Evolutionary conservation across 2,113 vertebrate species (phyloP).

Genomic region (Siniperca chuatsi): DNA sequence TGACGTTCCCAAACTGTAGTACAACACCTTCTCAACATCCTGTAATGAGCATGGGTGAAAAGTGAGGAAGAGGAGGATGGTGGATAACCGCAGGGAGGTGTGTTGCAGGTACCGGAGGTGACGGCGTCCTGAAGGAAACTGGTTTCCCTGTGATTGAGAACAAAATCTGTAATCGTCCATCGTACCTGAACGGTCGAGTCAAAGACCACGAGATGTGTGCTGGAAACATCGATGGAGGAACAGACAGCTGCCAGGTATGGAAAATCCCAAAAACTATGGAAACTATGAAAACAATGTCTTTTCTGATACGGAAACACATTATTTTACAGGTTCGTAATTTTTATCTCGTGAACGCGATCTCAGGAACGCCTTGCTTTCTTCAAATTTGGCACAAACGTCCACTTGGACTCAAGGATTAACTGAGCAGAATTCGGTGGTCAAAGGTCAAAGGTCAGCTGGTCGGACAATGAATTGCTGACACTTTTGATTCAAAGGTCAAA

Average conservation of each 20-base stretch:
- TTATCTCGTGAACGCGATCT: too few species aligned
- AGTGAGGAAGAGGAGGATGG: not conserved
- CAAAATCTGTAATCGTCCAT: conserved; percentile 91
- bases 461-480: too few species aligned
- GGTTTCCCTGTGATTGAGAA: conserved; percentile 96
- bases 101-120: conserved; percentile 85
- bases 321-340: too few species aligned
- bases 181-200: conserved; percentile 88
- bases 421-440: too few species aligned
- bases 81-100: not conserved
- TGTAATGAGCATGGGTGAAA: not conserved
- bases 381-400: too few species aligned
- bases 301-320: too few species aligned
- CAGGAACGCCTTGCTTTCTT: too few species aligned
- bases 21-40: not conserved
- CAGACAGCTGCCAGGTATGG: conserved; percentile 94
- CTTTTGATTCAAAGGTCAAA: too few species aligned
- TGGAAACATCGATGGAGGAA: conserved; percentile 89
- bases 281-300: not conserved
- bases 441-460: too few species aligned
- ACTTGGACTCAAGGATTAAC: too few species aligned
- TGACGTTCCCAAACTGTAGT: not conserved
- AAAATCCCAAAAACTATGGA: not conserved
- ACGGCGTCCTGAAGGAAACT: conserved; percentile 89
- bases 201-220: conserved; percentile 90